Evolutionary conservation across 2,888 invertebrate genomes (phyloP).

Genomic region (Volucella bombylans): DNA sequence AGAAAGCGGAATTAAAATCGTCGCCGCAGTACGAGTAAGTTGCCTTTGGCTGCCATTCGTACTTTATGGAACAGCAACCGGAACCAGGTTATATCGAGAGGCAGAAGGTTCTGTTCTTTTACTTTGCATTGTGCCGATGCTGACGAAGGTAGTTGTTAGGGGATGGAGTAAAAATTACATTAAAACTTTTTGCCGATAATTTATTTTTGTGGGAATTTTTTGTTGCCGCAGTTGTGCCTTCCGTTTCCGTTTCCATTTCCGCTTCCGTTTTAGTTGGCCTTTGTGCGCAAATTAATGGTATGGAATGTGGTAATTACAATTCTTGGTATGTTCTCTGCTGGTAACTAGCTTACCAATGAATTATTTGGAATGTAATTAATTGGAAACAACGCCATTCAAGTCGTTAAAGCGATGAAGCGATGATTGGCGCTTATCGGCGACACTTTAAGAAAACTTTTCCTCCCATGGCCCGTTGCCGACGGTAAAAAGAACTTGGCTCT

Average conservation of each 20-base stretch:
- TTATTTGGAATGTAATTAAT: slow-evolving; percentile 10
- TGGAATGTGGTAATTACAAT: slow-evolving; percentile 49
- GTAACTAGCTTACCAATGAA: slow-evolving; percentile 33
- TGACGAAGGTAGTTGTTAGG: background rate
- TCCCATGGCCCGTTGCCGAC: background rate
- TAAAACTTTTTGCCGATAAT: slow-evolving; percentile 53
- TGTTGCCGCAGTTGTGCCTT: slow-evolving; percentile 35
- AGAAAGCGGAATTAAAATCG: slow-evolving; percentile 36
- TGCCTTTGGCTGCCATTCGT: slow-evolving; percentile 3
- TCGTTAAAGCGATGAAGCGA: background rate
- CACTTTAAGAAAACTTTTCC: background rate
- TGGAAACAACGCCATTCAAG: background rate
- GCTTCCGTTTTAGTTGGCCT: no score
- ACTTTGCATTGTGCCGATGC: background rate
- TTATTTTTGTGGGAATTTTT: slow-evolving; percentile 48
- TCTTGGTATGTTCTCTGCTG: slow-evolving; percentile 31
- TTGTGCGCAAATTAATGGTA: slow-evolving; percentile 30
- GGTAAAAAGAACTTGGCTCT: no score
- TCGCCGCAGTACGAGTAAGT: slow-evolving; percentile 21
- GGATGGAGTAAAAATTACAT: slow-evolving; percentile 13
- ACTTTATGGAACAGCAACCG: background rate
- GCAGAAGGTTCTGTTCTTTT: background rate
- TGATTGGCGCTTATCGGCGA: background rate
- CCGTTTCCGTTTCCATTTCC: slow-evolving; percentile 18
- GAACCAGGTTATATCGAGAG: background rate